phyloP scores from a whole-genome alignment of 2,797 vertebrate species.

The Hyperoplus immaculatus region DNA sequence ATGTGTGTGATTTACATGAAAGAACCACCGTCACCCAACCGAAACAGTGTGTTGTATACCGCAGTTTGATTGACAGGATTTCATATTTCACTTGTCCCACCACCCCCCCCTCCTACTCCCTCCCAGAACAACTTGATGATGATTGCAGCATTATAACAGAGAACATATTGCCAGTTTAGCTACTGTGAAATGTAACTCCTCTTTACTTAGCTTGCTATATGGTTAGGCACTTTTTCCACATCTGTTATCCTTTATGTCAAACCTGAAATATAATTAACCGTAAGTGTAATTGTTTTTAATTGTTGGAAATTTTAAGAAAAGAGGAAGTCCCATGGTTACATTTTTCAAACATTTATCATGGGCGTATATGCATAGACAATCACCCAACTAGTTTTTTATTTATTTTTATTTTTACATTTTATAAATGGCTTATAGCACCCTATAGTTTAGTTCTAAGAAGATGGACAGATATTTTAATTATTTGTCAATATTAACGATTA shows the following conservation, averaged over 20 bases:
- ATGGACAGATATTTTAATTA: not conserved
- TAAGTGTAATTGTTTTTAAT: not conserved
- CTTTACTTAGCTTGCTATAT: slow-evolving; percentile 47
- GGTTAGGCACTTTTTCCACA: slow-evolving; percentile 25
- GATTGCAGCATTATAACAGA: slow-evolving; percentile 75
- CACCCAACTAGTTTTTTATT: not conserved
- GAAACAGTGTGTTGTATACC: slow-evolving; percentile 79
- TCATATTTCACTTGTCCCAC: slow-evolving; percentile 80
- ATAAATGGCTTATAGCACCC: not conserved
- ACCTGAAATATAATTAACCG: slow-evolving; percentile 30
- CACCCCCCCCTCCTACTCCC: slow-evolving; percentile 58
- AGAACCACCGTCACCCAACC: slow-evolving; percentile 82
- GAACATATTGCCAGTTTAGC: slow-evolving; percentile 72
- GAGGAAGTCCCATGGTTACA: not conserved
- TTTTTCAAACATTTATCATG: not conserved
- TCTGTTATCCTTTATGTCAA: slow-evolving; percentile 11
- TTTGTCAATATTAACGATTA: not conserved
- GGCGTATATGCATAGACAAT: not conserved
- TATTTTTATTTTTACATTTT: not conserved
- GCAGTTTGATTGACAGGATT: slow-evolving; percentile 83
- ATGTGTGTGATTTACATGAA: slow-evolving; percentile 87
- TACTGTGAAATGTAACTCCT: slow-evolving; percentile 58
- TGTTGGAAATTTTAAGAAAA: not conserved
- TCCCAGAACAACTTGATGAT: slow-evolving; percentile 80
- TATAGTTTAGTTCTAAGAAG: not conserved